Evolutionary conservation across 2,113 vertebrate species (phyloP).

Genomic region (Physeter macrocephalus): DNA sequence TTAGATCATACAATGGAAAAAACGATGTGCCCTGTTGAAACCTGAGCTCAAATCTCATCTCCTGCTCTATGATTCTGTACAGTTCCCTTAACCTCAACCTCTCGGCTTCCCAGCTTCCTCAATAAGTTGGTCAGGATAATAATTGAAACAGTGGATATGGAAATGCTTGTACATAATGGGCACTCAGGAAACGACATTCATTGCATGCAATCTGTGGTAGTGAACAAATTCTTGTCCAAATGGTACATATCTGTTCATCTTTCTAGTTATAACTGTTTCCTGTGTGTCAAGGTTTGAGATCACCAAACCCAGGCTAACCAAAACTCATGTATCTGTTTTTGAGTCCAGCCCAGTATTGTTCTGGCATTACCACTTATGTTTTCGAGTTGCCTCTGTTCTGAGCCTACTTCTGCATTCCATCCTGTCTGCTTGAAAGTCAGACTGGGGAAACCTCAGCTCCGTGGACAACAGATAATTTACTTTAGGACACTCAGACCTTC

Average conservation of each 20-base stretch:
- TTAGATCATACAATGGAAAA: neutral
- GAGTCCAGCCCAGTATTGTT: neutral
- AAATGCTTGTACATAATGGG: neutral
- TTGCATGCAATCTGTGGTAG: neutral
- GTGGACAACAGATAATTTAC: neutral
- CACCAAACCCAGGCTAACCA: neutral
- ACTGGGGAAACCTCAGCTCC: neutral
- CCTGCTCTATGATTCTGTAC: neutral
- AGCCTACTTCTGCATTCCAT: fast-evolving
- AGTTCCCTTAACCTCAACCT: neutral
- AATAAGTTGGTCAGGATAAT: neutral
- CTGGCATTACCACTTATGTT: neutral
- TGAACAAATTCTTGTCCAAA: neutral
- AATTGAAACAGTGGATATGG: neutral
- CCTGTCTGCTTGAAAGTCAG: neutral
- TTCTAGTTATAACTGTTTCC: neutral
- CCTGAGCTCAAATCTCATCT: neutral
- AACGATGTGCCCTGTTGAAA: neutral
- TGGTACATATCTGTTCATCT: neutral
- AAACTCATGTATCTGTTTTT: neutral
- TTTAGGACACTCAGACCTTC: neutral
- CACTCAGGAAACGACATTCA: neutral
- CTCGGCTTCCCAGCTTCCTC: neutral
- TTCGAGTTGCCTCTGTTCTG: neutral
- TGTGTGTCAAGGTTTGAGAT: neutral